A percentile compares a stretch with the other conserved stretches of the same genome.
phyloP scores from a whole-genome alignment of 2,797 vertebrate genomes.

The Chaetodon trifasciatus region DNA sequence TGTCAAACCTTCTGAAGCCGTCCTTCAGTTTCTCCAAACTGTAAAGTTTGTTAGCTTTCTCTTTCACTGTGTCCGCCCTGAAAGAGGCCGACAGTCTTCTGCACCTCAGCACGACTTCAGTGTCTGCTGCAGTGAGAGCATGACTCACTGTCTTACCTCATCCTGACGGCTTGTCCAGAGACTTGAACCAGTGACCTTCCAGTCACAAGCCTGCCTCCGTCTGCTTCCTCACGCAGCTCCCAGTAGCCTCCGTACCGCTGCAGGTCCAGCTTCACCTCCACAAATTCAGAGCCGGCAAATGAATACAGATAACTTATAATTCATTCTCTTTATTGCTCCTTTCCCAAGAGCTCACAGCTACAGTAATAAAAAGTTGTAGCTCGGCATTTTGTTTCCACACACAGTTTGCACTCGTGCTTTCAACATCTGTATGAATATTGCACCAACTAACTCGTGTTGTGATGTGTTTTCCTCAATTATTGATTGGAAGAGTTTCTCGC shows the following conservation, averaged over 20 bases:
- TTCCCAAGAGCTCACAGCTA: neutral
- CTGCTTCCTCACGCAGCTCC: conserved; percentile 8
- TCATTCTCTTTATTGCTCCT: neutral
- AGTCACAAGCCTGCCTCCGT: conserved; percentile 14
- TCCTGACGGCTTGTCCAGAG: conserved; percentile 23
- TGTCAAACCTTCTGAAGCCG: too few species aligned
- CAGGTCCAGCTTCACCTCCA: conserved; percentile 10
- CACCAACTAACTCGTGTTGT: conserved; percentile 12
- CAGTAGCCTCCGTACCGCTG: neutral
- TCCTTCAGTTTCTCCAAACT: neutral
- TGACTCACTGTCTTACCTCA: conserved; percentile 59
- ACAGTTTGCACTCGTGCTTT: neutral
- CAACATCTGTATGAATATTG: conserved; percentile 35
- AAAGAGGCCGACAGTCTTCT: neutral
- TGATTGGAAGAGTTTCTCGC: conserved; percentile 4
- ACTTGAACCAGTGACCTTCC: conserved; percentile 46
- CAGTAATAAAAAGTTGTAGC: neutral
- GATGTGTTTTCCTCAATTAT: conserved; percentile 25
- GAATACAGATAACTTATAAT: conserved; percentile 1
- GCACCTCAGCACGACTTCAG: neutral
- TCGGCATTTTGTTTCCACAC: neutral
- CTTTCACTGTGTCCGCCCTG: neutral
- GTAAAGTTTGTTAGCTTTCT: neutral
- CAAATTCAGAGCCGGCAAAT: neutral
- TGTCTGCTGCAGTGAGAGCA: conserved; percentile 21